Evolutionary conservation across 2,888 invertebrate genomes (phyloP), one percentile per base, ranked within the genome.

Genomic region (Adineta ricciae): DNA sequence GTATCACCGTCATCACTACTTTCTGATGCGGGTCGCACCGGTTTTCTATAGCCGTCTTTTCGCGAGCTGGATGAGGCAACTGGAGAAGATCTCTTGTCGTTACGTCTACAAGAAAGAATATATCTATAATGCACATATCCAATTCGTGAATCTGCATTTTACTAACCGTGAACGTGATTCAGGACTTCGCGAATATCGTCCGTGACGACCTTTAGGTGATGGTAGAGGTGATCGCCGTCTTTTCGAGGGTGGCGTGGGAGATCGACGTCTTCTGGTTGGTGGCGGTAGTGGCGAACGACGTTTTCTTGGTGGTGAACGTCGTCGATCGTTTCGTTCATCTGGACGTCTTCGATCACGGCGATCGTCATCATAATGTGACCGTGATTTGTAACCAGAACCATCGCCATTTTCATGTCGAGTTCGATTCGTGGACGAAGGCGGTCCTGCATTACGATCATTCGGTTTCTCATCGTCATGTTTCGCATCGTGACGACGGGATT

Each of bases 271-370:
- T 19, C 38, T n/a, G n/a, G n/a, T 73, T 38, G 19, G 2, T 0
- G 32, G 19, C 11, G 38, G 38, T 41, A 11, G 24, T 24, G 38
- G 64, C 11, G 64, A 32, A 32, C 64, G 27, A n/a, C 52, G 52
- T 21, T 32, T 27, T 32, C 27, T 64, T 9, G 64, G 27, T 64
- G 64, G 24, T 78, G 41, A 24, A n/a, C 78, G 78, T 78, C 41
- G 78, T 78, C 78, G 38, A 21, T 78, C 78, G 41, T 41, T 24
- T 11, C 78, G 41, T 14, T 78, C 78, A 41, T 78, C 78, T n/a
- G 41, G 41, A n/a, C 78, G 78, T n/a, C 38, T 78, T 38, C 78
- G 78, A 78, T 78, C 78, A 41, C 78, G 78, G 7, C 64, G 64
- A 64, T 64, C 27, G n/a, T 36, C 73, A 21, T 38, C 41, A 78